Base-by-base conservation (phyloP, 2,888 invertebrate species). In the Apomyelois bistriatella region DNA sequence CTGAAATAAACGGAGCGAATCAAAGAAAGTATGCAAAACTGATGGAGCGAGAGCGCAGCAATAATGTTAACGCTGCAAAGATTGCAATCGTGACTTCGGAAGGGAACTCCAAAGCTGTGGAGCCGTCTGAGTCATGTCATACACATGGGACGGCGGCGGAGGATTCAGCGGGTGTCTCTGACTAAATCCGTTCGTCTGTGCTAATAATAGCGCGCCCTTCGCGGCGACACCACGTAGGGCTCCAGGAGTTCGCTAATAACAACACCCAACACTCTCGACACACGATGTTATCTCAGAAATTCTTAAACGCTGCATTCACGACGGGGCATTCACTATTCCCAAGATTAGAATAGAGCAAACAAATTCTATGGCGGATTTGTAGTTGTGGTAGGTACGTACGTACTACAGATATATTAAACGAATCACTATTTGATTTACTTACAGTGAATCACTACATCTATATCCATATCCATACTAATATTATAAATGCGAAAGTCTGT, bases 21-120 rank as follows among this genome's bases (percentile, higher is more conserved):
- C 64, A 53, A 59, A 63, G 63, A 60, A 64, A 64, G 61, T 59
- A 60, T 60, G 65, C 56, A 58, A 58, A 62, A 40, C 54, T 57
- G 53, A 61, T 56, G 50, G 52, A 55, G 57, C 51, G 55, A 28
- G 53, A 51, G 53, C 53, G 46, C 50, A 49, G 57, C 55, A 50
- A 47, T 48, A 46, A 37, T 17, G 28, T 32, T 35, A 15, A 35
- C 15, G 35, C 46, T 32, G 32, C 32, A 3, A 10, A 32, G 17
- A 41, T 17, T 2, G 28, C 43, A 12, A 22, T 32, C 13, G 16
- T 16, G 35, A 7, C 13, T 42, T 22, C 0, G 30, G 30, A 10
- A 15, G 43, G 16, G 9, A 28, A 6, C 46, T 46, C 28, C 43
- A 43, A n/a, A n/a, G 28, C 13, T 5, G 5, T 22, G 7, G 17